Conservation (phyloP, 2,888 invertebrate genomes). For the Hymenopus coronatus region DNA sequence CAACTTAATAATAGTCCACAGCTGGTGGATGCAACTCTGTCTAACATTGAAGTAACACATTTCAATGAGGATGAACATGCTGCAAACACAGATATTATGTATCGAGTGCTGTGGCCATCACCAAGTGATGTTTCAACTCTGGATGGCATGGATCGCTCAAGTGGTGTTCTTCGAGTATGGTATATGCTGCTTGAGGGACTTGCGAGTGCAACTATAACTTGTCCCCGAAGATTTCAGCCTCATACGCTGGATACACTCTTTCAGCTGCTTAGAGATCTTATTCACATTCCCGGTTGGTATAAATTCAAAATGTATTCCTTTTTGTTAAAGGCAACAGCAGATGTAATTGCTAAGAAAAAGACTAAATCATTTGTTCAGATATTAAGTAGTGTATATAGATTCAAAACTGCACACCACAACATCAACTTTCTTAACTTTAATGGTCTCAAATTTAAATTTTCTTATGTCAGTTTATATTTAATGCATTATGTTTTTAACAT, state of each 20-base stretch:
- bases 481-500: too few relatives aligned
- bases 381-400: too few relatives aligned
- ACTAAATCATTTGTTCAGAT: too few relatives aligned
- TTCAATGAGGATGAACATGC: slow-evolving; percentile 55
- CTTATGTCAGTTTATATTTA: too few relatives aligned
- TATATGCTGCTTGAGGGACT: slow-evolving; percentile 82
- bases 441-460: too few relatives aligned
- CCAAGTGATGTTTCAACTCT: slow-evolving; percentile 55
- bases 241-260: slow-evolving; percentile 85
- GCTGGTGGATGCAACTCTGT: slow-evolving; percentile 81
- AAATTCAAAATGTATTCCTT: not conserved
- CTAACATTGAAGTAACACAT: slow-evolving; percentile 68
- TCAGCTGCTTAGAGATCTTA: slow-evolving; percentile 73
- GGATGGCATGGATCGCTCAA: slow-evolving; percentile 70
- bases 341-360: too few relatives aligned
- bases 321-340: too few relatives aligned
- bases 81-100: slow-evolving; percentile 63
- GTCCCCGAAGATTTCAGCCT: slow-evolving; percentile 72
- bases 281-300: slow-evolving; percentile 63
- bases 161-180: slow-evolving; percentile 86
- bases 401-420: too few relatives aligned
- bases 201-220: slow-evolving; percentile 60
- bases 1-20: slow-evolving; percentile 43
- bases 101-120: slow-evolving; percentile 58
- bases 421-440: too few relatives aligned